A percentile compares a stretch with the other conserved stretches of the same genome.
Conservation (phyloP, 2,113 vertebrate genomes). For the Xenopus laevis region DNA sequence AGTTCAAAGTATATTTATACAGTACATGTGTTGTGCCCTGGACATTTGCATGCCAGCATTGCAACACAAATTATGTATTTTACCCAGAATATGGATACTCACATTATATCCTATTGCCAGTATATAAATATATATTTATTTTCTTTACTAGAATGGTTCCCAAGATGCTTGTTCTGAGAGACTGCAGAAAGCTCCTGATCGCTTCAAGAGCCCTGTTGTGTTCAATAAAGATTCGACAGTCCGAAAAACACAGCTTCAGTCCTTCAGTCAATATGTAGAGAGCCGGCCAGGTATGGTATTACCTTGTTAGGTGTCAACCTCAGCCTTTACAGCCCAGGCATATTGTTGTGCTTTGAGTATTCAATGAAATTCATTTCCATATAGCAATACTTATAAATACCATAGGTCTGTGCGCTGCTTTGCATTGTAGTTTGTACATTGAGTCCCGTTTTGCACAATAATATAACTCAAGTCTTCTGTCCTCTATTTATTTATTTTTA, state of each 20-base stretch:
- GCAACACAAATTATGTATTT: not conserved
- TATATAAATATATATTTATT: not conserved
- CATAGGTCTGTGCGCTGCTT: not conserved
- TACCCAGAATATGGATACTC: too few species aligned
- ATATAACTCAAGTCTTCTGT: constrained; percentile 67
- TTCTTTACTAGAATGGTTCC: constrained; percentile 72
- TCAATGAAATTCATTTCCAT: not conserved
- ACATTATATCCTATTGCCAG: too few species aligned
- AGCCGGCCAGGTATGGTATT: constrained; percentile 81
- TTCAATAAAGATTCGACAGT: constrained; percentile 91
- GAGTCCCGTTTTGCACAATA: not conserved
- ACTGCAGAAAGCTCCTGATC: constrained; percentile 83
- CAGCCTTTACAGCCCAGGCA: too few species aligned
- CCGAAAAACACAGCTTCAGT: constrained; percentile 95
- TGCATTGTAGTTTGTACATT: not conserved
- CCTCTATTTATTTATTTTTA: constrained; percentile 55
- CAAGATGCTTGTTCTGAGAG: constrained; percentile 83
- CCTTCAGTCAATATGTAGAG: constrained; percentile 97
- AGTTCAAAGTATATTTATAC: too few species aligned
- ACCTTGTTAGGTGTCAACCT: too few species aligned
- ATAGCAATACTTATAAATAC: not conserved
- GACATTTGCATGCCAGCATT: too few species aligned
- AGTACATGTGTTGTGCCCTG: too few species aligned
- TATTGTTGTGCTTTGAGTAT: too few species aligned
- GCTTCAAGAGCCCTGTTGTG: constrained; percentile 85